Evolutionary conservation across 2,113 vertebrate genomes (phyloP).

Genomic region (Epinephelus lanceolatus): DNA sequence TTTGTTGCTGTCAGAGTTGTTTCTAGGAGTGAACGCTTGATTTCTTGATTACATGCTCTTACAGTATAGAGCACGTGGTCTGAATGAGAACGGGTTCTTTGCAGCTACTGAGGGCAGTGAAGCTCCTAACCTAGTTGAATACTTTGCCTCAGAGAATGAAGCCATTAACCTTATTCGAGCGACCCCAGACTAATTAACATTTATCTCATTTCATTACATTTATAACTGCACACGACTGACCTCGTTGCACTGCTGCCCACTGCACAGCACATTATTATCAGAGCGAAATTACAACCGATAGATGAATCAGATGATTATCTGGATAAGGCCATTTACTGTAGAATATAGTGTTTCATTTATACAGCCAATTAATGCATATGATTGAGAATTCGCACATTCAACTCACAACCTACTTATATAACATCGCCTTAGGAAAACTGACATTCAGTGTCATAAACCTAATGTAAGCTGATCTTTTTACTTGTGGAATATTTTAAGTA

Average conservation of each 20-base stretch:
- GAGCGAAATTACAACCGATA: conserved; percentile 9
- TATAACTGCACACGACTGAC: conserved; percentile 47
- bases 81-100: conserved; percentile 7
- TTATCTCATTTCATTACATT: conserved; percentile 60
- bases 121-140: conserved; percentile 25
- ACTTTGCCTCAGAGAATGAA: conserved; percentile 28
- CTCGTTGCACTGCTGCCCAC: conserved; percentile 10
- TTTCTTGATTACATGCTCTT: conserved; percentile 41
- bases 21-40: conserved; percentile 8
- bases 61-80: neutral
- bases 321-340: neutral
- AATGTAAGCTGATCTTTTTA: neutral
- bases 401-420: neutral
- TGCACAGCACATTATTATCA: conserved; percentile 31
- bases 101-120: neutral
- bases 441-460: conserved; percentile 3
- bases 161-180: conserved; percentile 50
- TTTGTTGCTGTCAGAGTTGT: neutral
- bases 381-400: neutral
- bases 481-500: neutral
- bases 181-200: conserved; percentile 63
- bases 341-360: neutral
- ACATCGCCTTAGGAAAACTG: neutral
- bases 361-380: neutral
- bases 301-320: neutral